Conservation (phyloP, 2,888 invertebrate genomes). For the Opisthograptis luteolata region DNA sequence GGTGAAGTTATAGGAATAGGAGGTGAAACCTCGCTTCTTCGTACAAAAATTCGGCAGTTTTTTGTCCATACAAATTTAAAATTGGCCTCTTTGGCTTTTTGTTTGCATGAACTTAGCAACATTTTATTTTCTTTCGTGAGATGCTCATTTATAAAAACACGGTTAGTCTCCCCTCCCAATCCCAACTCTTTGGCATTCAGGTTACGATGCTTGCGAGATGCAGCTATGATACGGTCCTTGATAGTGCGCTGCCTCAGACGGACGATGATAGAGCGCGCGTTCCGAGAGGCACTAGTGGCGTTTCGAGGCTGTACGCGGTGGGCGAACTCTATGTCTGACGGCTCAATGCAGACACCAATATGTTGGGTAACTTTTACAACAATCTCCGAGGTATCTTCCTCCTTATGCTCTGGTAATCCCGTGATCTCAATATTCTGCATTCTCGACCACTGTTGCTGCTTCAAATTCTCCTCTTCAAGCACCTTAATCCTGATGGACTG, state of each 20-base stretch:
- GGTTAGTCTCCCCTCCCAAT: neutral
- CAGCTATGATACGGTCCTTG: neutral
- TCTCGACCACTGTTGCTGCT: constrained; percentile 18
- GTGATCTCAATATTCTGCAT: constrained; percentile 12
- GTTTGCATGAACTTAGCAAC: constrained; percentile 6
- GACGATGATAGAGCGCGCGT: neutral
- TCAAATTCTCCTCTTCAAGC: constrained; percentile 9
- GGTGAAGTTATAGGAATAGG: constrained; percentile 1
- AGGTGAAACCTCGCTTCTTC: constrained; percentile 13
- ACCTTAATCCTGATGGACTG: too few relatives aligned
- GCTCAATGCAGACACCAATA: constrained; percentile 3
- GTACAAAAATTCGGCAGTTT: constrained; percentile 19
- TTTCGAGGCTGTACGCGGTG: constrained; percentile 16
- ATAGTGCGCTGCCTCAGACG: neutral
- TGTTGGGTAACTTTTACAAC: neutral
- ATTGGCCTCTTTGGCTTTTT: constrained; percentile 5
- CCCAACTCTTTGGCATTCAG: neutral
- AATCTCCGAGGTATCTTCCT: neutral
- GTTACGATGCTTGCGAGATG: neutral
- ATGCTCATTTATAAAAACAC: neutral
- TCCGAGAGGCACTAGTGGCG: neutral
- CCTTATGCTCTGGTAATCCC: constrained; percentile 10
- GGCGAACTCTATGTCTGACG: constrained; percentile 9
- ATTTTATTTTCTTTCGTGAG: constrained; percentile 1
- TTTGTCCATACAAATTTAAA: constrained; percentile 20